Evolutionary conservation across 1,140 invertebrate species (phyloP).

Genomic region (Drosophila watanabei): DNA sequence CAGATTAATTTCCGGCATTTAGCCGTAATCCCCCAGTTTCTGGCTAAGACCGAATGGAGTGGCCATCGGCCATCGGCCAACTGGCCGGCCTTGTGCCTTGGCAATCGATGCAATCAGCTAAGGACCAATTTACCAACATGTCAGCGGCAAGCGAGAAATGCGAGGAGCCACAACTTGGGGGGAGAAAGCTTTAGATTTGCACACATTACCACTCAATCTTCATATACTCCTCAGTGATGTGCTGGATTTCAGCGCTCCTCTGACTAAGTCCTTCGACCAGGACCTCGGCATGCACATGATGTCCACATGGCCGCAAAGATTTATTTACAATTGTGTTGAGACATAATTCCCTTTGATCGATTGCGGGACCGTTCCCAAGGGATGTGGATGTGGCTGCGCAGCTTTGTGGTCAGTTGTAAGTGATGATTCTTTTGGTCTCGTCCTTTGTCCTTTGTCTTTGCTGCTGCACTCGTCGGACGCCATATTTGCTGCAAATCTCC

Average conservation of each 20-base stretch:
- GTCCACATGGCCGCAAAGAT: slow-evolving; percentile 81
- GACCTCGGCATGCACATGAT: slow-evolving; percentile 69
- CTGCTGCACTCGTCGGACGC: slow-evolving; percentile 35
- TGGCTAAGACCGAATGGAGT: slow-evolving; percentile 15
- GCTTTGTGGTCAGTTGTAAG: slow-evolving; percentile 72
- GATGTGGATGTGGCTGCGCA: slow-evolving; percentile 7
- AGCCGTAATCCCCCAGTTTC: slow-evolving; percentile 73
- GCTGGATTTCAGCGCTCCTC: slow-evolving; percentile 55
- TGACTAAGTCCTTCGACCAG: slow-evolving; percentile 39
- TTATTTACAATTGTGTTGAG: slow-evolving; percentile 84
- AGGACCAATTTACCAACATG: slow-evolving; percentile 82
- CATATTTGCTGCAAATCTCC: slow-evolving; percentile 40
- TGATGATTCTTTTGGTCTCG: slow-evolving; percentile 75
- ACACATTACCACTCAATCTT: slow-evolving; percentile 84
- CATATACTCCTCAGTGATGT: slow-evolving; percentile 59
- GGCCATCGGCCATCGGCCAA: slow-evolving; percentile 4
- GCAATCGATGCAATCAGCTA: slow-evolving; percentile 80
- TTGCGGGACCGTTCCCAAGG: slow-evolving; percentile 53
- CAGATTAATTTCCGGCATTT: slow-evolving; percentile 83
- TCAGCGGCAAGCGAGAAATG: slow-evolving; percentile 53
- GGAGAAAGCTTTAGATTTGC: slow-evolving; percentile 75
- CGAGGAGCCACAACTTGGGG: slow-evolving; percentile 15
- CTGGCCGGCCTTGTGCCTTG: not conserved
- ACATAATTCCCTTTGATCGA: slow-evolving; percentile 83
- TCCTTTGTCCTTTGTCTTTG: slow-evolving; percentile 62